Evolutionary conservation across 1,140 invertebrate genomes (phyloP).

Genomic region (Drosophila parvula): DNA sequence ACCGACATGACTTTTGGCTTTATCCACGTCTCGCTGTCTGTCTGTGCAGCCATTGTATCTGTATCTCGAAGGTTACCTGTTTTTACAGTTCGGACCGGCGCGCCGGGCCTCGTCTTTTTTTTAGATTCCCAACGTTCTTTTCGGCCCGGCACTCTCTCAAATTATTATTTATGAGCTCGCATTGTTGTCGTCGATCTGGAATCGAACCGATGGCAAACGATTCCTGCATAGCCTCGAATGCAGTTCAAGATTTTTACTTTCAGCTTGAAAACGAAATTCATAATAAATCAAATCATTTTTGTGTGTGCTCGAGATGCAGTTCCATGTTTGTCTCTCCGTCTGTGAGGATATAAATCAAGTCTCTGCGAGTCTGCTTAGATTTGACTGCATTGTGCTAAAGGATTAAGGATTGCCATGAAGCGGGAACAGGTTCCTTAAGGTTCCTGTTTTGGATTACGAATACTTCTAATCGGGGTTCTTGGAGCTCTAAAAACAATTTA

Average conservation of each 20-base stretch:
- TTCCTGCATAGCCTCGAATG: conserved; percentile 32
- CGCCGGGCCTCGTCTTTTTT: conserved; percentile 35
- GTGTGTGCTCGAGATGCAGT: conserved; percentile 40
- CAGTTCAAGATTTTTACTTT: conserved; percentile 72
- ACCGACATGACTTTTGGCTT: conserved; percentile 77
- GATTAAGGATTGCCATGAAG: conserved; percentile 42
- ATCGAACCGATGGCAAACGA: conserved; percentile 47
- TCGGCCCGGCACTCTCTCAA: conserved; percentile 51
- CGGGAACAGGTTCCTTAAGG: conserved; percentile 22
- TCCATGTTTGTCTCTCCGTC: conserved; percentile 37
- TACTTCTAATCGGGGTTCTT: background rate
- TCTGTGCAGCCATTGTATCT: conserved; percentile 54
- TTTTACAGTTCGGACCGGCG: conserved; percentile 68
- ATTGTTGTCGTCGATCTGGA: conserved; percentile 78
- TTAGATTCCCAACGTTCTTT: conserved; percentile 36
- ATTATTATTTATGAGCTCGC: conserved; percentile 81
- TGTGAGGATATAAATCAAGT: conserved; percentile 55
- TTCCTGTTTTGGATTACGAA: conserved; percentile 2
- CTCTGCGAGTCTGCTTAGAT: conserved; percentile 52
- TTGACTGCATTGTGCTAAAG: conserved; percentile 56
- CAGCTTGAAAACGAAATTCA: conserved; percentile 71
- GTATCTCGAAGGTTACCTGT: conserved; percentile 73
- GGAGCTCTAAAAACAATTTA: background rate
- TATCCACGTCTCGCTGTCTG: conserved; percentile 33
- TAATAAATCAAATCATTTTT: conserved; percentile 57